Evolutionary conservation across 2,888 invertebrate genomes (phyloP), one percentile per base, ranked within the genome.

Genomic region (Tineola bisselliella): DNA sequence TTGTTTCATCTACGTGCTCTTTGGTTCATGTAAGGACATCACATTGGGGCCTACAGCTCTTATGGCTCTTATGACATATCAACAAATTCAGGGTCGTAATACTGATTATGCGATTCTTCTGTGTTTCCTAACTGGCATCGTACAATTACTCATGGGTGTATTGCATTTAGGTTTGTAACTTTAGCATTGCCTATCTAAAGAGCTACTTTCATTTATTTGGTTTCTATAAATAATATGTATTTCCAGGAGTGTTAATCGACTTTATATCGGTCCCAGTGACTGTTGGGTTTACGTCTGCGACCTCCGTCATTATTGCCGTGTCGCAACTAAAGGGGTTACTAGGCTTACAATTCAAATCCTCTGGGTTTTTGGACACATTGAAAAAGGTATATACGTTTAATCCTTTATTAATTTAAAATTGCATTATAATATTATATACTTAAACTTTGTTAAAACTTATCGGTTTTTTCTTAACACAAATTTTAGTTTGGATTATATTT

Each of bases 1-100:
- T 1, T 96, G 97, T 71, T 94, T 98, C 76, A 90, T 98, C 44
- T 98, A 98, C 83, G 91, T 93, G 59, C 77, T 97, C 63, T 91
- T 98, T 68, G 98, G 98, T 25, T 95, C 96, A 59, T 94, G 94
- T 73, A 94, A 94, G 66, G 94, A 94, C 73, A 94, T 94, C 62
- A 94, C 94, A 6, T 91, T 95, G 63, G 95, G 98, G 8, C 97
- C 98, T 1, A 97, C 97, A 0, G 97, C 98, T n/a, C 89, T 97
- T 62, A 91, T 98, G 90, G 94, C 97, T 0, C 88, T 98, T 33
- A 95, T 98, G 93, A 97, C 96, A 0, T 91, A 92, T 69, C 91
- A 93, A 72, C 93, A 93, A 77, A 90, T 92, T 59, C 87, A 89
- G 66, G 91, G 91, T 48, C 89, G 92, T 67, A 91, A 90, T 64